These are phyloP conservation scores for Caerostris darwini DNA, from an alignment of 1,140 invertebrate species.

Conservation along the genomic window DNA sequence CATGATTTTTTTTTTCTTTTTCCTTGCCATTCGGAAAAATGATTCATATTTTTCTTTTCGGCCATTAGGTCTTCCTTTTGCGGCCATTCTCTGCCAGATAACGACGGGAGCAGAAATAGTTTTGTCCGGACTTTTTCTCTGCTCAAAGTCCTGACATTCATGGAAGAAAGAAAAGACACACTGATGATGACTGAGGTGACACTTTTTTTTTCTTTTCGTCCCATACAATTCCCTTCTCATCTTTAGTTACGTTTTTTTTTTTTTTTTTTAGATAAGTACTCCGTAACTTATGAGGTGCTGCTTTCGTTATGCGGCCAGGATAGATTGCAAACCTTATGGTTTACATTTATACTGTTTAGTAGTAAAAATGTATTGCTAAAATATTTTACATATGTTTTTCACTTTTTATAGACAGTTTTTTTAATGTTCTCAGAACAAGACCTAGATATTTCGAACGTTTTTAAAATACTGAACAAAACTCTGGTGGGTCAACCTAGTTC, in stretches of 20 bases:
- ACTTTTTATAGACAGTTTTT: too few species aligned
- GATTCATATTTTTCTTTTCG: not conserved
- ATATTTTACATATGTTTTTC: too few species aligned
- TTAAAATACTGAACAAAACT: too few species aligned
- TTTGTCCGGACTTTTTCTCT: not conserved
- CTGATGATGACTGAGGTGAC: not conserved
- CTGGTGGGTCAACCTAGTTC: too few species aligned
- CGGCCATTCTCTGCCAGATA: not conserved
- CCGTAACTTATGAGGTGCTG: not conserved
- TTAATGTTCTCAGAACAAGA: too few species aligned
- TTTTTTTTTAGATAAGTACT: not conserved
- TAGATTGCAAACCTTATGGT: too few species aligned
- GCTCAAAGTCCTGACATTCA: not conserved
- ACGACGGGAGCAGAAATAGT: not conserved
- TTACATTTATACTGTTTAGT: too few species aligned
- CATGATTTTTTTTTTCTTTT: not conserved
- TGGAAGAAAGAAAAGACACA: not conserved
- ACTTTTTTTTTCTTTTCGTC: not conserved
- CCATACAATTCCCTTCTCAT: not conserved
- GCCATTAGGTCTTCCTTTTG: not conserved
- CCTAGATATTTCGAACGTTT: too few species aligned
- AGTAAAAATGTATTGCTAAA: too few species aligned
- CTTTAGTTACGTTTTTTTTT: not conserved
- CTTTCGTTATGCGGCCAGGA: too few species aligned
- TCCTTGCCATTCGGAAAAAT: not conserved